Base-by-base conservation (phyloP, 1,140 invertebrate species). In the Olivierus martensii region DNA sequence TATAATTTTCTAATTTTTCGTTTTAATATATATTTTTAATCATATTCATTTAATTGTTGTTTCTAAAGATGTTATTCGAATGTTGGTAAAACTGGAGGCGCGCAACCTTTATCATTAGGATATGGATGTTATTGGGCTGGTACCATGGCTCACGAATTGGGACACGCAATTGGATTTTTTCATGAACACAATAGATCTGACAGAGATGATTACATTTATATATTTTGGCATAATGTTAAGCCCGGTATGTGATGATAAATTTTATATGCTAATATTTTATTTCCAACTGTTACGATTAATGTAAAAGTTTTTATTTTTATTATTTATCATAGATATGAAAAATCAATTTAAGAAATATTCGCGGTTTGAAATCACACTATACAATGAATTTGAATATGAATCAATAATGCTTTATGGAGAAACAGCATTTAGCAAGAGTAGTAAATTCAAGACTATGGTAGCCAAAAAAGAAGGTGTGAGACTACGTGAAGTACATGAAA, bases 111-210 rank as follows among this genome's bases (percentile, higher is more conserved):
- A 2, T 56, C 46, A 2, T 44, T 54, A 11, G 51, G 55, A 17
- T 9, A 35, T 3, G 55, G 55, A 14, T 57, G 55, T 36, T 28
- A 43, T 28, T 28, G 47, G 34, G 21, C 57, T 22, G 60, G 60
- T 3, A 62, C 56, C 12, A 52, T 64, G 10, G 55, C 62, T 11
- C 67, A 67, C 48, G 63, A 66, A 44, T 46, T 68, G 11, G 58
- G 57, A 17, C 67, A 68, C 46, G 67, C 66, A 0, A 49, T 70
- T 2, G 70, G 69, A 1, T 65, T 69, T 43, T 61, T 59, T 15
- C 69, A 71, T 48, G 68, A 71, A 53, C 70, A 71, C 37, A 62
- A 58, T 2, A 44, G 69, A 15, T 61, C 67, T 1, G 69, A 71
- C 54, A 49, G 70, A n/a, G 67, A 70, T 56, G 44, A 61, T 2